A percentile compares a stretch with the other conserved stretches of the same genome.
phyloP scores from a whole-genome alignment of 2,797 vertebrate genomes.

The Hephaestus fuliginosus region DNA sequence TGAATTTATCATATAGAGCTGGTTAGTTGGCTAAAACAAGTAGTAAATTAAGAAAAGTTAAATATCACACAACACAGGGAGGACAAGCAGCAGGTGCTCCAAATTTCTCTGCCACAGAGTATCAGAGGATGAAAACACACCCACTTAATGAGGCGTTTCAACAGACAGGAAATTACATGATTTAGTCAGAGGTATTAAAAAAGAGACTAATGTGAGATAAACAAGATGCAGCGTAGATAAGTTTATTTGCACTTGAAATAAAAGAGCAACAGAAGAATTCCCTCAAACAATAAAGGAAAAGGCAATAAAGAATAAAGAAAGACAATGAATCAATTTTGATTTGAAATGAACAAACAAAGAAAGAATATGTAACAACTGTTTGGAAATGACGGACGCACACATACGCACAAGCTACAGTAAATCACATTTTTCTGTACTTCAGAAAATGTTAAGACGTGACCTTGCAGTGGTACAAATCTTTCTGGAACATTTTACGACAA shows the following conservation, averaged over 20 bases:
- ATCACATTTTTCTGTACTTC: slow-evolving; percentile 40
- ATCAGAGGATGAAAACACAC: slow-evolving; percentile 39
- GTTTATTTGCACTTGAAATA: slow-evolving; percentile 58
- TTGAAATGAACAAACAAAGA: slow-evolving; percentile 39
- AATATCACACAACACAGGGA: slow-evolving; percentile 36
- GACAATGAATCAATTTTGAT: slow-evolving; percentile 26
- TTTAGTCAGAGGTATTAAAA: slow-evolving; percentile 34
- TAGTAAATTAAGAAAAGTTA: slow-evolving; percentile 19
- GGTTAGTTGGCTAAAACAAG: slow-evolving; percentile 18
- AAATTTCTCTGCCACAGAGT: slow-evolving; percentile 35
- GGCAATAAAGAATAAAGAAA: slow-evolving; percentile 10
- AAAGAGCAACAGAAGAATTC: slow-evolving; percentile 29
- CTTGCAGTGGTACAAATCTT: slow-evolving; percentile 23
- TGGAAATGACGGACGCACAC: slow-evolving; percentile 30
- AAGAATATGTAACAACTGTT: slow-evolving; percentile 28
- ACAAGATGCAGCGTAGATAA: slow-evolving; percentile 30
- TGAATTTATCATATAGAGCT: slow-evolving; percentile 11
- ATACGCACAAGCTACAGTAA: slow-evolving; percentile 28
- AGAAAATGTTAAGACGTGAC: slow-evolving; percentile 50
- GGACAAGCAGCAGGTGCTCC: slow-evolving; percentile 37
- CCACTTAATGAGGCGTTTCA: slow-evolving; percentile 52
- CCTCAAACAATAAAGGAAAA: slow-evolving; percentile 16
- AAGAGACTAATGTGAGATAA: slow-evolving; percentile 45
- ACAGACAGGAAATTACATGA: slow-evolving; percentile 59
- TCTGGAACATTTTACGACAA: not conserved